Conservation (phyloP, 2,888 invertebrate genomes). For the Lasioglossum figueresi region DNA sequence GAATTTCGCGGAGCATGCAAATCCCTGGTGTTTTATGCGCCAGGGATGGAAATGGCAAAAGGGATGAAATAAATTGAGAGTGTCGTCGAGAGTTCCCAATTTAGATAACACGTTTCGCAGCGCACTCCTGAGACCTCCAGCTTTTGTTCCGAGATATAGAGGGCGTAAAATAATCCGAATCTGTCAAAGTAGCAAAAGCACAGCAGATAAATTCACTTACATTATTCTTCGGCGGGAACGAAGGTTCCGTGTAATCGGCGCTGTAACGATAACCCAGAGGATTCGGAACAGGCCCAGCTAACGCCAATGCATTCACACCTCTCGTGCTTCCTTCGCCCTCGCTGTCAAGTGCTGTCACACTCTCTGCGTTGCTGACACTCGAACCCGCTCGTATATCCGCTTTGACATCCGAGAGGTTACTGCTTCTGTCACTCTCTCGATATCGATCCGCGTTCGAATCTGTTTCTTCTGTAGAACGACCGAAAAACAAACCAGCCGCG, state of each 20-base stretch:
- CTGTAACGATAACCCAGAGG: conserved; percentile 90
- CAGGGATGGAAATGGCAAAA: background rate
- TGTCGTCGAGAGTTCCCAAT: conserved; percentile 1
- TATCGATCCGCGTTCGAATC: conserved; percentile 83
- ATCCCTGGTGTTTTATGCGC: background rate
- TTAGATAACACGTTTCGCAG: conserved; percentile 7
- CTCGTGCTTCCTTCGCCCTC: conserved; percentile 85
- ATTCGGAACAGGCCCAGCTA: conserved; percentile 92
- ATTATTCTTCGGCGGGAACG: conserved; percentile 90
- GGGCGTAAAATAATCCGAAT: conserved; percentile 2
- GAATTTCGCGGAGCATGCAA: background rate
- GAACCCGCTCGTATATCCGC: conserved; percentile 94
- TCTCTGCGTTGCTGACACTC: conserved; percentile 90
- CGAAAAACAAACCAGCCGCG: conserved; percentile 8
- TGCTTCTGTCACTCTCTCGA: conserved; percentile 93
- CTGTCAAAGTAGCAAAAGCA: background rate
- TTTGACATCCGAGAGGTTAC: conserved; percentile 96
- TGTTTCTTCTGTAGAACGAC: conserved; percentile 81
- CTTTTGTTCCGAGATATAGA: background rate
- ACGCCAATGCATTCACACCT: conserved; percentile 85
- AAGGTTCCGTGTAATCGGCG: conserved; percentile 91
- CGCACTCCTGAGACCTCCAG: background rate
- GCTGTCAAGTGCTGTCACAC: conserved; percentile 85
- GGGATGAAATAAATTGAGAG: background rate
- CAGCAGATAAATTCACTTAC: conserved; percentile 84